Percentiles rank a stretch among this genome's conserved stretches.
phyloP scores from a whole-genome alignment of 1,140 invertebrate genomes.

The Hestina assimilis region DNA sequence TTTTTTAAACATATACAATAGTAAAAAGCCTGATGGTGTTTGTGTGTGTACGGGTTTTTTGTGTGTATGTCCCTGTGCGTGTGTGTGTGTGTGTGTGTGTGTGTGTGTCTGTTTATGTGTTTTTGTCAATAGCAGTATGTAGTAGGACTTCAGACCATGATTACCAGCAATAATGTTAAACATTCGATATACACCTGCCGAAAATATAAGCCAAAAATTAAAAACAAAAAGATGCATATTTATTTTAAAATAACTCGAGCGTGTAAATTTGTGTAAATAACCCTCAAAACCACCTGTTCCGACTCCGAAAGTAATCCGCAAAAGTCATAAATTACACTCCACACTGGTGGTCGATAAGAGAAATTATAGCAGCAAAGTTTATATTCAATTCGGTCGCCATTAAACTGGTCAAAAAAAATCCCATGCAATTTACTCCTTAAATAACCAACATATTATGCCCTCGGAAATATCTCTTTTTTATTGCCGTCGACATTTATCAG shows the following conservation, averaged over 20 bases:
- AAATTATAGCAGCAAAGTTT: slow-evolving; percentile 5
- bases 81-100: too few species aligned
- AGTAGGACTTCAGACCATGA: too few species aligned
- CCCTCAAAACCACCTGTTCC: background rate
- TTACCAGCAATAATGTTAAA: too few species aligned
- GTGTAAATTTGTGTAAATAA: background rate
- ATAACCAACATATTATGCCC: slow-evolving; percentile 19
- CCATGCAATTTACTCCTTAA: slow-evolving; percentile 14
- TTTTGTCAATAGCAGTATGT: too few species aligned
- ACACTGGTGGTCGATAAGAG: slow-evolving; percentile 13
- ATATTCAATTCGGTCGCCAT: slow-evolving; percentile 13
- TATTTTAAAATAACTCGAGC: background rate
- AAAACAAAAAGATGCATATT: background rate
- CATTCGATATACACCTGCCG: background rate
- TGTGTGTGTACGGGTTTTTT: too few species aligned
- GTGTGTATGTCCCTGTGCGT: too few species aligned
- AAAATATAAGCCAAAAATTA: background rate
- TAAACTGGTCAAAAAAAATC: slow-evolving; percentile 10
- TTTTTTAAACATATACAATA: too few species aligned
- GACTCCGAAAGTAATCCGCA: background rate
- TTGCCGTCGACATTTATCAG: slow-evolving; percentile 12
- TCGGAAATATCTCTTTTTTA: slow-evolving; percentile 9
- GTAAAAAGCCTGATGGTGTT: too few species aligned
- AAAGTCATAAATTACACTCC: slow-evolving; percentile 9
- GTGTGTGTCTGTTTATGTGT: too few species aligned